Base-by-base conservation (phyloP, 30 jellyfish, hydroid and myxozoan genomes). In the Aurelia aurita complex sp. Pacific region DNA sequence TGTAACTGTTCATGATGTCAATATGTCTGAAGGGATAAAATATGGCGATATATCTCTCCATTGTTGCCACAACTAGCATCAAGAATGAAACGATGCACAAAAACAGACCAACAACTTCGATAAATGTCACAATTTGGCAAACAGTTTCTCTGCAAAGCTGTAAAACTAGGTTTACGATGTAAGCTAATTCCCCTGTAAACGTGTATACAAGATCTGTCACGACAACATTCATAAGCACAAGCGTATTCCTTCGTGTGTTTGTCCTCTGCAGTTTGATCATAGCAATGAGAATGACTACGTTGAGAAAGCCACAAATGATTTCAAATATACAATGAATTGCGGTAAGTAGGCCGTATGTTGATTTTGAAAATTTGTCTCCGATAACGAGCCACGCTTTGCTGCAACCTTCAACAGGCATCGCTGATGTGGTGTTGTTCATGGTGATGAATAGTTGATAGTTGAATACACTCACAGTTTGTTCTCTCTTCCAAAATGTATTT, bases 31-130 rank as follows among this genome's bases (percentile, higher is more conserved):
- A 83, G 34, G 92, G 92, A 36, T 72, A 46, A 74, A 83, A 83
- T 40, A 83, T 53, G 0, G 92, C 92, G 46, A 83, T 54, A 75
- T 83, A 83, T 29, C 92, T 60, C 69, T 83, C 92, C 61, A 83
- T 29, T 10, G 92, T 83, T 10, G 92, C 85, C 13, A 83, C 77
- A 5, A 83, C 85, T 10, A 83, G 85, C 85, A 83, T 67, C 53
- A 83, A 53, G 50, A 83, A 83, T 23, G 92, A 83, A 0, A 73
- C 80, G 50, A 83, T 61, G 69, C 92, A 83, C 42, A 83, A 81
- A 29, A 54, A 83, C 54, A 83, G 80, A 18, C 92, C 92, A 46
- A 32, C 33, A 11, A 76, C 73, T 40, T 85, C 86, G 61, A 83
- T 72, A 0, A 76, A 40, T 5, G 34, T 16, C 50, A 83, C 85